Base-by-base conservation (phyloP, 2,797 vertebrate genomes). In the Anisognathus igniventris region DNA sequence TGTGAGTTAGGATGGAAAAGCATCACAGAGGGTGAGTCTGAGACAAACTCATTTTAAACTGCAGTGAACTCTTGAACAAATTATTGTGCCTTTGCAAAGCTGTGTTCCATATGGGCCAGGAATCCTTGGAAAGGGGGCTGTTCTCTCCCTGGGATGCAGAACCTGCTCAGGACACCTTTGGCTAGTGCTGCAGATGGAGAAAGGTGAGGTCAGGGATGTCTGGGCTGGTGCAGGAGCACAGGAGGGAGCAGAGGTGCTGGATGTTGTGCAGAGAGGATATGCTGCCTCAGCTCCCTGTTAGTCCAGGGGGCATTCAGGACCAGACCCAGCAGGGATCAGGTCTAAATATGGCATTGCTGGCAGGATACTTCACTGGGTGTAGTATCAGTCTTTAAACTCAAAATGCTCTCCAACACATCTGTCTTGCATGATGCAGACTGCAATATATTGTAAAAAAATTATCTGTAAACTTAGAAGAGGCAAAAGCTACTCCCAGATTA, bases 1-100 rank as follows among this genome's bases (percentile, higher is more conserved):
- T 95, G 90, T 4, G 68, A 94, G 91, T 72, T 93, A 76, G 58
- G 93, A 93, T 95, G 94, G 91, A 96, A 94, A 92, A 95, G 94
- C 90, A 94, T 95, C 96, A 91, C 72, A 87, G 58, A 91, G 83
- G 50, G 79, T 78, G 86, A 4, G 3, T 87, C 92, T 93, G 88
- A 96, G 94, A 93, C 50, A 51, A 93, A 92, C 64, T 92, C 50
- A 4, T 75, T 92, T 89, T 42, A 84, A 87, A 92, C 72, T 86
- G 76, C 4, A 1, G 83, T 91, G 93, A 96, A 93, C 93, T 89
- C 72, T 81, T 61, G 66, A 94, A 77, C 73, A 95, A 95, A 96
- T 78, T 60, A 67, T 68, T 47, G 24, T 74, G 57, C 54, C 19
- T 91, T 93, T 90, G 82, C 72, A 95, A 92, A 90, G 90, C 89